A percentile compares a stretch with the other conserved stretches of the same genome.
Evolutionary conservation across 2,113 vertebrate species (phyloP).

Genomic region (Benitochromis conjunctus): DNA sequence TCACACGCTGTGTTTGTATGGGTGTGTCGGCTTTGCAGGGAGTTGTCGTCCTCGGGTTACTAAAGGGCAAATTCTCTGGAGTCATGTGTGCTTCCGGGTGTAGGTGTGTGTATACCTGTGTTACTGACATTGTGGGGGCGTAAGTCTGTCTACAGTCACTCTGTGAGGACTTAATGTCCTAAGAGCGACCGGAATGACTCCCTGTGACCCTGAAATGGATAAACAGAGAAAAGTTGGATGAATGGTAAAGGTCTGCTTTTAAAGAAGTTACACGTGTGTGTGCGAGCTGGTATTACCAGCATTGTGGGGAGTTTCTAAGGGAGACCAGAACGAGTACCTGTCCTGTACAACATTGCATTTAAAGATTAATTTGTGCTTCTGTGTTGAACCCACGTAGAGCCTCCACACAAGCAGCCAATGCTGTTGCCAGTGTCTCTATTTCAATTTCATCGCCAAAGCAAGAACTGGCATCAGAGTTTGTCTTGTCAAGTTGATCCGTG

Average conservation of each 20-base stretch:
- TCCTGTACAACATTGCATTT: background rate
- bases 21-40: background rate
- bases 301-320: background rate
- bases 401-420: background rate
- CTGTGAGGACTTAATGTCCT: background rate
- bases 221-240: background rate
- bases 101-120: background rate
- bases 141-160: too few species aligned
- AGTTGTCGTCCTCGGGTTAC: background rate
- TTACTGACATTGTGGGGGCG: background rate
- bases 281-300: background rate
- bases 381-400: background rate
- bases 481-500: background rate
- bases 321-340: background rate
- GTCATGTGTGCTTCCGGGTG: background rate
- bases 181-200: background rate
- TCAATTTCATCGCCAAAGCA: background rate
- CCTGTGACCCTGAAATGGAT: background rate
- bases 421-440: background rate
- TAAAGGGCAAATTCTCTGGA: background rate
- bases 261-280: background rate
- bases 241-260: background rate
- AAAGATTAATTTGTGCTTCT: background rate
- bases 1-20: background rate
- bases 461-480: rapidly evolving